Conservation (phyloP, 2,888 invertebrate genomes). For the Euzophera pinguis region DNA sequence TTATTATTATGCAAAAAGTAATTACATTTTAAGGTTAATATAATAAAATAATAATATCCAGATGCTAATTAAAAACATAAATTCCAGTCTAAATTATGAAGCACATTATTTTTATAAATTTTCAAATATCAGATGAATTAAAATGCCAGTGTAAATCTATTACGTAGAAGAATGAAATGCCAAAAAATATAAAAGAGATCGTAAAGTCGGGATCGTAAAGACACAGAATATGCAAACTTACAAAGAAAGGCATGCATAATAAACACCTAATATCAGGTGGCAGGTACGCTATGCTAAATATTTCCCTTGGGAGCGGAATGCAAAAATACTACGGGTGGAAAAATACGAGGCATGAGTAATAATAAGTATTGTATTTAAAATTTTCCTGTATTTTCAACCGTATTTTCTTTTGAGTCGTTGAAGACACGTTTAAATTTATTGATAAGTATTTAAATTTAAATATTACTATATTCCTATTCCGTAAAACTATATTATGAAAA, state of each 20-base stretch:
- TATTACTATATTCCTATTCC: too few species aligned
- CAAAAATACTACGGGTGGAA: slow-evolving; percentile 9
- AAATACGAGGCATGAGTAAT: neutral
- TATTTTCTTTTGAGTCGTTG: neutral
- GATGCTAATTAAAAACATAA: too few species aligned
- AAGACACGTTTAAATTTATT: too few species aligned
- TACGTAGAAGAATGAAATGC: slow-evolving; percentile 7
- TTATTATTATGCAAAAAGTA: too few species aligned
- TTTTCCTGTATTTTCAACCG: neutral
- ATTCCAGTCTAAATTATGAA: neutral
- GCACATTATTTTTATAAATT: neutral
- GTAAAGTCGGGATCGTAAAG: slow-evolving; percentile 10
- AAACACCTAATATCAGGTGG: slow-evolving; percentile 16
- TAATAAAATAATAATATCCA: too few species aligned
- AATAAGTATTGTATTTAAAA: neutral
- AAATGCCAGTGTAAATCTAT: slow-evolving; percentile 7
- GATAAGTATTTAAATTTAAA: too few species aligned
- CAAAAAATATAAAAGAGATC: slow-evolving; percentile 9
- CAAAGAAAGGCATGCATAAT: slow-evolving; percentile 22
- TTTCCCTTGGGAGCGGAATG: slow-evolving; percentile 18
- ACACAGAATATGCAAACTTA: slow-evolving; percentile 14
- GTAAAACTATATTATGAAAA: too few species aligned
- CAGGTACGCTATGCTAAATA: slow-evolving; percentile 15
- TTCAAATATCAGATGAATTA: neutral
- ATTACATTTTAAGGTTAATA: too few species aligned